Percentiles rank a stretch among this genome's conserved stretches.
phyloP scores from a whole-genome alignment of 1,140 invertebrate genomes.

The Papilio glaucus region DNA sequence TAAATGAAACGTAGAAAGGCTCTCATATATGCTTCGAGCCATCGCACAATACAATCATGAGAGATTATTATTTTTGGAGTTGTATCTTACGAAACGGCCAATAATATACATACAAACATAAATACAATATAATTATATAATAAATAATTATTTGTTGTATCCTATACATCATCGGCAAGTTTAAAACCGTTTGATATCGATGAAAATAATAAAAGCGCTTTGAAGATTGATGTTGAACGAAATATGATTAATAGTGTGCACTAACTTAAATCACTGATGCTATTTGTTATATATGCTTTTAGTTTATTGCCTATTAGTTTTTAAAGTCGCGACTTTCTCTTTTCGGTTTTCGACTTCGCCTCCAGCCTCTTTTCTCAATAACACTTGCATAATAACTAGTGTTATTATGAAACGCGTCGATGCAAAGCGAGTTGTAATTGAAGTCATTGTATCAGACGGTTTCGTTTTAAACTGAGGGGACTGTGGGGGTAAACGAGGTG shows the following conservation, averaged over 20 bases:
- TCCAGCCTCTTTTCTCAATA: conserved; percentile 40
- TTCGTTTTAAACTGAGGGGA: conserved; percentile 13
- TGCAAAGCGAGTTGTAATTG: conserved; percentile 28
- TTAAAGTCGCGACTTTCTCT: conserved; percentile 62
- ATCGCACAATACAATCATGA: not conserved
- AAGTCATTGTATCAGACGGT: conserved; percentile 31
- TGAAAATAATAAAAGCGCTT: conserved; percentile 38
- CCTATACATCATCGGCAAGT: not conserved
- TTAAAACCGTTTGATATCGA: conserved; percentile 27
- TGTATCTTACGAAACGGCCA: not conserved
- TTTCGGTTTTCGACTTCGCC: conserved; percentile 47
- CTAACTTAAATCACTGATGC: conserved; percentile 53
- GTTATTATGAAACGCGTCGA: conserved; percentile 38
- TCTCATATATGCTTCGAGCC: not conserved
- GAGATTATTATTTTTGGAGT: not conserved
- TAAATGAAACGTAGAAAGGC: conserved; percentile 1
- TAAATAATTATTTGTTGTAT: conserved; percentile 29
- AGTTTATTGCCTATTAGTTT: conserved; percentile 62
- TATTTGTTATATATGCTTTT: conserved; percentile 64
- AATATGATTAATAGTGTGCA: conserved; percentile 55
- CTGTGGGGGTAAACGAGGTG: not conserved
- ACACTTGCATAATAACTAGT: conserved; percentile 42
- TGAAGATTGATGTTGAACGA: conserved; percentile 44
- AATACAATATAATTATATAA: conserved; percentile 13
- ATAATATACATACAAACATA: conserved; percentile 1